Conservation (phyloP, 1,140 invertebrate genomes). For the Vollenhovia emeryi region DNA sequence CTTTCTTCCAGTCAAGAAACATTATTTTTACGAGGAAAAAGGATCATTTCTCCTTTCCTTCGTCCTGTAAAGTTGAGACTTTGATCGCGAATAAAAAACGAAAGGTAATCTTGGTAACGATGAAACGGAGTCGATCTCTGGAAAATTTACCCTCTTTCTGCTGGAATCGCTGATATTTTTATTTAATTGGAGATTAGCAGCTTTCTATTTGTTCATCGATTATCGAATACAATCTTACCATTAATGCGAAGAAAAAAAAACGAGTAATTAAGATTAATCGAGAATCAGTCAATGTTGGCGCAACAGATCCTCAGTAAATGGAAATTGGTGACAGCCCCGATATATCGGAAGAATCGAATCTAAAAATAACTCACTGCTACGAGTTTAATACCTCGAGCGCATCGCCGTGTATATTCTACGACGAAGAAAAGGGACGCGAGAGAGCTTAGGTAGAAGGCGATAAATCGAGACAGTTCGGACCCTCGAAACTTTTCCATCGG, state of each 20-base stretch:
- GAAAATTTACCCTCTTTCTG: not conserved
- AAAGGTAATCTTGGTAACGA: not conserved
- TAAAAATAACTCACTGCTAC: slow-evolving; percentile 26
- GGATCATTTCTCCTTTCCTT: not conserved
- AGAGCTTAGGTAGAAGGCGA: slow-evolving; percentile 26
- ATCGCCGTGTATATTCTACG: slow-evolving; percentile 6
- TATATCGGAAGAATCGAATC: slow-evolving; percentile 11
- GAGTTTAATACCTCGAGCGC: slow-evolving; percentile 22
- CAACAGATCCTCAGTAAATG: not conserved
- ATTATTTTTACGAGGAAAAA: slow-evolving; percentile 8
- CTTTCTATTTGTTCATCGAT: not conserved
- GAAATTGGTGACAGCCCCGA: not conserved
- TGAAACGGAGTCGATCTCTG: not conserved
- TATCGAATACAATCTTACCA: not conserved
- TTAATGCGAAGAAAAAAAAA: not conserved
- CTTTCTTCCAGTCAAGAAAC: slow-evolving; percentile 2
- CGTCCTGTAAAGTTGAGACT: not conserved
- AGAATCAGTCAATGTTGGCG: not conserved
- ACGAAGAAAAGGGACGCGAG: not conserved
- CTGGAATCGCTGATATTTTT: not conserved
- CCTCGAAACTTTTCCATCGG: slow-evolving; percentile 60
- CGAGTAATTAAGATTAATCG: not conserved
- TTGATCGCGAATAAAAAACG: not conserved
- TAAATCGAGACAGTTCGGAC: slow-evolving; percentile 52
- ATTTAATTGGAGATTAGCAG: not conserved